phyloP scores from a whole-genome alignment of 2,888 invertebrate species.

The Tenthredo scrophulariae region DNA sequence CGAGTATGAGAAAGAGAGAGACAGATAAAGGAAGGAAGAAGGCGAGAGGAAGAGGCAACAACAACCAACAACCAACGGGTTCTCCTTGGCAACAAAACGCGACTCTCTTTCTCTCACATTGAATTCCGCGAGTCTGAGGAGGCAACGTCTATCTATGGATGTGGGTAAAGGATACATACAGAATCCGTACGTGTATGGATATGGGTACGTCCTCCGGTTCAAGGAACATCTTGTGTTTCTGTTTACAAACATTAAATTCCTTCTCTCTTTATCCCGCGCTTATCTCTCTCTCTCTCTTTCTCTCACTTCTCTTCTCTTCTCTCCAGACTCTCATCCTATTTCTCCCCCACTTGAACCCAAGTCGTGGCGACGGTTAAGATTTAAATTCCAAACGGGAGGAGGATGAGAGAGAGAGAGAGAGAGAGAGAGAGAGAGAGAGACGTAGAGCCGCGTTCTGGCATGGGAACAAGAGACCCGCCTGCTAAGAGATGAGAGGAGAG shows the following conservation, averaged over 20 bases:
- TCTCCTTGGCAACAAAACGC: constrained; percentile 49
- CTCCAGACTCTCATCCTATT: constrained; percentile 46
- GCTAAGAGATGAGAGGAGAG: constrained; percentile 25
- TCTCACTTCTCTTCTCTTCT: constrained; percentile 42
- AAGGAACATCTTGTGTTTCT: constrained; percentile 64
- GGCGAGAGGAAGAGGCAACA: constrained; percentile 28
- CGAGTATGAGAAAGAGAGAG: neutral
- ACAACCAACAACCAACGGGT: constrained; percentile 40
- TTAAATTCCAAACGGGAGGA: constrained; percentile 74
- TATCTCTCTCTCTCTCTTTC: constrained; percentile 55
- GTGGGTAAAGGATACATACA: neutral
- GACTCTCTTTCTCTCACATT: constrained; percentile 51
- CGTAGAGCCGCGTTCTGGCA: constrained; percentile 61
- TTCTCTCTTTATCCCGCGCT: constrained; percentile 55
- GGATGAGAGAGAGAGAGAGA: constrained; percentile 58
- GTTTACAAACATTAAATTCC: constrained; percentile 71
- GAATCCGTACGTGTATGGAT: neutral
- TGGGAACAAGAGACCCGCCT: constrained; percentile 64
- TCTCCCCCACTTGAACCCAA: constrained; percentile 62
- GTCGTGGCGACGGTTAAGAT: constrained; percentile 76
- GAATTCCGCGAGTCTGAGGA: constrained; percentile 55
- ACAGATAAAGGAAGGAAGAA: constrained; percentile 31
- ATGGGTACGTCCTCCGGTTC: constrained; percentile 44
- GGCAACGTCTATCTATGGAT: constrained; percentile 57
- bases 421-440: constrained; percentile 55